Evolutionary conservation across 2,888 invertebrate species (phyloP), one percentile per base, ranked within the genome.

Genomic region (Acrobeloides nanus): DNA sequence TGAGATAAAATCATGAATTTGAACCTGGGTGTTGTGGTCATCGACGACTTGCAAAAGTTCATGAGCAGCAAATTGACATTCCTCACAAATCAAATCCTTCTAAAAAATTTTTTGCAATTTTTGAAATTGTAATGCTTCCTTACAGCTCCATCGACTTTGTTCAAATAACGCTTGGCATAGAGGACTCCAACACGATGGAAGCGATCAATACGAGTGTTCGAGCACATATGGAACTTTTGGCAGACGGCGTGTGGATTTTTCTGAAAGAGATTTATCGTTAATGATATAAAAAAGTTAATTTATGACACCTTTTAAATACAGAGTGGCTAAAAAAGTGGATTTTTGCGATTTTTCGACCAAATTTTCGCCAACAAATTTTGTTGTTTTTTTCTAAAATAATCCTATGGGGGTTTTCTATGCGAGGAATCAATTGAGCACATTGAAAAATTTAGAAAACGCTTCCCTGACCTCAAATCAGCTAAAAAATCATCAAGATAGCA

Each of bases 1-100:
- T 37, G 43, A 35, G 29, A 55, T 33, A 46, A 63, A 64, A 10
- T 48, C 37, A 31, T 44, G 52, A 23, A 60, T 53, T 21, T 48
- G 25, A 31, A 53, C 51, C 50, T 66, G 67, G 27, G 52, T 49
- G 32, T 62, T 44, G 41, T 59, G 55, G 49, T 68, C 57, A 37
- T 62, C 64, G 20, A 71, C 48, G 34, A 58, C 51, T 15, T 48
- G 35, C 45, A 61, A 61, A 40, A 71, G 38, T 55, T 71, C 71
- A 44, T 56, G 57, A 40, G 64, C 61, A 26, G 65, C 71, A 48
- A 71, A 63, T 51, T 68, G 62, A 53, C 71, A 71, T 48, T 71
- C 70, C 38, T 71, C 70, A 39, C 71, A 71, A 24, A 68, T 55
- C 41, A 71, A 48, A 32, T 62, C 60, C 39, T 59, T 57, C 58